Evolutionary conservation across 2,888 invertebrate genomes (phyloP).

Genomic region (Tetragonula carbonaria): DNA sequence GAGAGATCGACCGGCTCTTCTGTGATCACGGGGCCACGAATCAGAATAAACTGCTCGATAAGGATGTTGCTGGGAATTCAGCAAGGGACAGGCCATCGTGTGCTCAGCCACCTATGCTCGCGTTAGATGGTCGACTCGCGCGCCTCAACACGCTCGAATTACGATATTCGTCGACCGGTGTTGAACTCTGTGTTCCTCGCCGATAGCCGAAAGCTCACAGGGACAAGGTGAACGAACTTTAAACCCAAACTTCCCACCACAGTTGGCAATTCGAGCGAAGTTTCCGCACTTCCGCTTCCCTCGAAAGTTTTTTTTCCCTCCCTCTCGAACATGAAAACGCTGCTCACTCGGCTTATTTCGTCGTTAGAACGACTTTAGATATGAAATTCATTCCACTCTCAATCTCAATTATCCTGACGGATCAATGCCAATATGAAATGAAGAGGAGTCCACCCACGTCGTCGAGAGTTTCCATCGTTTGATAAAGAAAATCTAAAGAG

Average conservation of each 20-base stretch:
- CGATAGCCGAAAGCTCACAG: not conserved
- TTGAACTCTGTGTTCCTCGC: not conserved
- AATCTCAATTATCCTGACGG: no score
- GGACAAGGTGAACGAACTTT: not conserved
- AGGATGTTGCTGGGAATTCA: constrained; percentile 39
- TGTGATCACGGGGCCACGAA: not conserved
- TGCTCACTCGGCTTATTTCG: not conserved
- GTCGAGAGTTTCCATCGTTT: no score
- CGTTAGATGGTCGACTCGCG: no score
- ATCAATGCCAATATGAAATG: no score
- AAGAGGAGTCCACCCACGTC: no score
- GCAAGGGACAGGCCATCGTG: not conserved
- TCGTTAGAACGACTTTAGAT: no score
- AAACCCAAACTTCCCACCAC: not conserved
- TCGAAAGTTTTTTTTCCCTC: not conserved
- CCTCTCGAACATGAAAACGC: not conserved
- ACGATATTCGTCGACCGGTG: constrained; percentile 1
- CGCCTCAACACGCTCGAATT: constrained; percentile 16
- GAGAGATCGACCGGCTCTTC: not conserved
- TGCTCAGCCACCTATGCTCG: not conserved
- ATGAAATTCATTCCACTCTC: no score
- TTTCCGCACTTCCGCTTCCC: not conserved
- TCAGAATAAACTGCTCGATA: constrained; percentile 35
- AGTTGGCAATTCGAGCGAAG: not conserved
- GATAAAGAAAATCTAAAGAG: no score